Evolutionary conservation across 2,797 vertebrate species (phyloP).

Genomic region (Oophaga sylvatica): DNA sequence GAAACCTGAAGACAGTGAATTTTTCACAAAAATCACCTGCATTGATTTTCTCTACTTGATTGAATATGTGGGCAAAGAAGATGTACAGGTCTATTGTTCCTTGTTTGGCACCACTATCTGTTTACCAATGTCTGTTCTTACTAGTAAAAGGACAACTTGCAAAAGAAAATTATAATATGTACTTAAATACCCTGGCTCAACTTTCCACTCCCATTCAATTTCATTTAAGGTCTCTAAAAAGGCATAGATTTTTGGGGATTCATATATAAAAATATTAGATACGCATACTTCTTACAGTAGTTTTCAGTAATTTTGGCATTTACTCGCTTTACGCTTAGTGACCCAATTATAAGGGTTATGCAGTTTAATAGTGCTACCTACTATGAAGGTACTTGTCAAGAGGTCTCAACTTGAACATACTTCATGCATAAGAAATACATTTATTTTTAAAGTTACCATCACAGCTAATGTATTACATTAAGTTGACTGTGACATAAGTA

Average conservation of each 20-base stretch:
- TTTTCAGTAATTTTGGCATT: neutral
- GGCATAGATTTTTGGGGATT: constrained; percentile 33
- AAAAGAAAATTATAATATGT: constrained; percentile 31
- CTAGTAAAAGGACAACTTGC: constrained; percentile 50
- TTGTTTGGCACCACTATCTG: constrained; percentile 30
- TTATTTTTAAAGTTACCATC: constrained; percentile 61
- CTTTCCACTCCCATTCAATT: neutral
- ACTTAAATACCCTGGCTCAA: constrained; percentile 9
- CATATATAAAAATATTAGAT: constrained; percentile 26
- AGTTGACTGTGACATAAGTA: constrained; percentile 46
- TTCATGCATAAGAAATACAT: constrained; percentile 55
- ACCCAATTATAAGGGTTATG: constrained; percentile 27
- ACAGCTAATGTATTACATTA: constrained; percentile 30
- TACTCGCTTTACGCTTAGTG: constrained; percentile 6
- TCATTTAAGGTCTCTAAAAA: constrained; percentile 14
- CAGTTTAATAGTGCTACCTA: constrained; percentile 13
- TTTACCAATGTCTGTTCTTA: constrained; percentile 39
- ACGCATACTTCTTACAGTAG: constrained; percentile 29
- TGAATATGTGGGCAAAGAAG: constrained; percentile 58
- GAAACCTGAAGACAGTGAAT: constrained; percentile 57
- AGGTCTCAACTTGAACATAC: constrained; percentile 58
- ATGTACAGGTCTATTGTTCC: constrained; percentile 35
- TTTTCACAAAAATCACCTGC: constrained; percentile 59
- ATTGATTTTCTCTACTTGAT: constrained; percentile 58
- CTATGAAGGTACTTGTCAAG: constrained; percentile 50